These are phyloP conservation scores for Metopia argyrocephala DNA, from an alignment of 2,888 invertebrate genomes.

Conservation along the genomic window DNA sequence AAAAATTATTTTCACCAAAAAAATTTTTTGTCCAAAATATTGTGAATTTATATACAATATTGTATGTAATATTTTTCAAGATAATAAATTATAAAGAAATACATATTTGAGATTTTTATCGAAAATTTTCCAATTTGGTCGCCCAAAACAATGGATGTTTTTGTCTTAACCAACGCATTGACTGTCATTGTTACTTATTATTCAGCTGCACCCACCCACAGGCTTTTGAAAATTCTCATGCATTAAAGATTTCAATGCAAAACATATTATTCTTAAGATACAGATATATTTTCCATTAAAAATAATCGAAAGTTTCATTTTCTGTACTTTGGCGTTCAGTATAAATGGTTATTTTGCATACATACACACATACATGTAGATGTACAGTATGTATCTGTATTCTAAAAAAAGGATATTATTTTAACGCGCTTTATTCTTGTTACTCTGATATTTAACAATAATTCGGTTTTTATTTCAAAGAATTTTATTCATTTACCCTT, in stretches of 20 bases:
- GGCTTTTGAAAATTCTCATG: background rate
- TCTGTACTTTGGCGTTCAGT: background rate
- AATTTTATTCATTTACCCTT: constrained; percentile 28
- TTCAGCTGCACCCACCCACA: background rate
- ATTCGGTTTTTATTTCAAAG: constrained; percentile 31
- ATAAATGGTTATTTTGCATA: background rate
- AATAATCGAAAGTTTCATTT: constrained; percentile 21
- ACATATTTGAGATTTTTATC: too few species aligned
- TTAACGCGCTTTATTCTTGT: background rate
- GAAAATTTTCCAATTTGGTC: background rate
- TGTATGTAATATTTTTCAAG: too few species aligned
- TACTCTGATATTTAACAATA: background rate
- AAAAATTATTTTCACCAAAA: too few species aligned
- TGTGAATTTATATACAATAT: too few species aligned
- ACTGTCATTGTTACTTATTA: background rate
- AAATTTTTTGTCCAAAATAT: too few species aligned
- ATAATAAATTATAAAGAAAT: too few species aligned
- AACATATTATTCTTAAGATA: constrained; percentile 15
- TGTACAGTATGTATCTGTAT: background rate
- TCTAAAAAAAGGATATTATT: constrained; percentile 17
- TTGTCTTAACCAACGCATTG: background rate
- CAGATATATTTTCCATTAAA: constrained; percentile 22
- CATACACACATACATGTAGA: background rate
- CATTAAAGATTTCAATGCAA: constrained; percentile 19
- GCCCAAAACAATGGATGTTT: background rate